These are phyloP conservation scores for Nomada fucata DNA, from an alignment of 2,888 invertebrate genomes.

Conservation along the genomic window DNA sequence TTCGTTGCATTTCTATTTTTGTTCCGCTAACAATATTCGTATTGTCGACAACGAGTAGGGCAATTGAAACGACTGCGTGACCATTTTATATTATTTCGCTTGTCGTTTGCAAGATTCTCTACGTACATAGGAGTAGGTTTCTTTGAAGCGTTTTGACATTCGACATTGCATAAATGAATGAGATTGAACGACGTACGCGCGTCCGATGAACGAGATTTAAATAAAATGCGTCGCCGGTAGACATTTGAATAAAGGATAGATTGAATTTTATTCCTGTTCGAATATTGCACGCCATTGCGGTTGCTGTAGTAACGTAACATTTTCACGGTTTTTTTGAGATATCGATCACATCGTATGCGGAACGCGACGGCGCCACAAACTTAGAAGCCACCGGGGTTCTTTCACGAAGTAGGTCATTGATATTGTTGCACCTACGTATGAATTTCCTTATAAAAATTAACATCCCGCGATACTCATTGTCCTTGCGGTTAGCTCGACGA, in stretches of 20 bases:
- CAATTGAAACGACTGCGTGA: no score
- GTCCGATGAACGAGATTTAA: neutral
- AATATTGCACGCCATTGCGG: conserved; percentile 21
- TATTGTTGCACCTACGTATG: conserved; percentile 55
- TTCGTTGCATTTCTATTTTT: no score
- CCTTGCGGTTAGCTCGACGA: neutral
- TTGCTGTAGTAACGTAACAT: conserved; percentile 66
- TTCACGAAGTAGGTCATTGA: conserved; percentile 75
- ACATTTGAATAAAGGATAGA: neutral
- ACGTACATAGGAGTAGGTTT: no score
- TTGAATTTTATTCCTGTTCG: conserved; percentile 28
- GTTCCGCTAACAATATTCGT: no score
- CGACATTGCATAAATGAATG: no score
- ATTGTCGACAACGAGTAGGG: no score
- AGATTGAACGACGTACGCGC: no score
- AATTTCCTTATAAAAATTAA: conserved; percentile 29
- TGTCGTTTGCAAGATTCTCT: no score
- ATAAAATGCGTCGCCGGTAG: no score
- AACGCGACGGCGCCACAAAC: conserved; percentile 72
- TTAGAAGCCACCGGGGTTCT: conserved; percentile 71
- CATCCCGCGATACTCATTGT: neutral
- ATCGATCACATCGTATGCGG: conserved; percentile 72
- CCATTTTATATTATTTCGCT: no score
- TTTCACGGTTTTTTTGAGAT: conserved; percentile 70
- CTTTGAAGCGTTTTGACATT: no score